Base-by-base conservation (phyloP, 2,113 vertebrate species). In the Polypterus senegalus region DNA sequence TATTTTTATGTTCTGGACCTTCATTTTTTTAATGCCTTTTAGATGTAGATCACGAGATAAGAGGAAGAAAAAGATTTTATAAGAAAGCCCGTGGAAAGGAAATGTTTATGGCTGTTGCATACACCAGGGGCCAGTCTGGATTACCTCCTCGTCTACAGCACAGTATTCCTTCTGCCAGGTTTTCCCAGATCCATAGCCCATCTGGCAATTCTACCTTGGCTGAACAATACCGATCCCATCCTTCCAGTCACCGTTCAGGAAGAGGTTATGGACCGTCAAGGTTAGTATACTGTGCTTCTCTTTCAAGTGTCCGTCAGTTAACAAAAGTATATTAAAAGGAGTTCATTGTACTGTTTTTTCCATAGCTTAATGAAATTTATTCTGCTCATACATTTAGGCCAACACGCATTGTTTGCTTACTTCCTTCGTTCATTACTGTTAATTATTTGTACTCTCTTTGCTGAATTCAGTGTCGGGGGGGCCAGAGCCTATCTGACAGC, bases 81-180 rank as follows among this genome's bases (percentile, higher is more conserved):
- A 91, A 91, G 70, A 97, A 94, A 66, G 75, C 91, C 51, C 89
- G 89, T 69, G 91, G 89, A 10, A 88, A 87, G 57, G 93, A 94
- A 49, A 70, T 91, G 46, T 80, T 89, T 58, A 82, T 92, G 77
- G 69, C 82, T 1, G 62, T 88, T 58, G 76, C 88, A 1, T 96
- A 88, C 3, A 81, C 77, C 5, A 74, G 82, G 51, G 76, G 83
- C 2, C 83, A 85, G 9, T 46, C 79, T 0, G 7, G 80, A 3
- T 73, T 92, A 4, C 86, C 88, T 0, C 86, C 89, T 1, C 84
- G 89, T 6, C 77, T 94, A 47, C 92, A 92, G 70, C 84, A 87
- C 0, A 47, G n/a, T n/a, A 48, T 76, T 60, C 61, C 74, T 47
- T 63, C 73, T 0, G 77, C 82, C n/a, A 82, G 74, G 3, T 74